phyloP scores from a whole-genome alignment of 2,888 invertebrate genomes.

The Andrena trimmerana region DNA sequence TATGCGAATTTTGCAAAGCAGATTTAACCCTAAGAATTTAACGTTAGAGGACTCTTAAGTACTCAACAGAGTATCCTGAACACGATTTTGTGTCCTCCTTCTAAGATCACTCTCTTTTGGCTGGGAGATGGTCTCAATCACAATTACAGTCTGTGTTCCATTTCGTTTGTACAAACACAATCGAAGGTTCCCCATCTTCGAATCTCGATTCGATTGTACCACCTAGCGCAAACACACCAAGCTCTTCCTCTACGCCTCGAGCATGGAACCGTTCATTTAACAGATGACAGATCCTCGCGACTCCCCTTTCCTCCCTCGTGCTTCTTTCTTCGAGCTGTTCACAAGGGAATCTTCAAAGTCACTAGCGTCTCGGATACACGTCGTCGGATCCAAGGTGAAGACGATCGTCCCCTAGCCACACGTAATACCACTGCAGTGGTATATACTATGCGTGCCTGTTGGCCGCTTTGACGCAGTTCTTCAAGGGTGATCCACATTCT shows the following conservation, averaged over 20 bases:
- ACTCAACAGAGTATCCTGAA: slow-evolving; percentile 27
- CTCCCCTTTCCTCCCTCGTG: neutral
- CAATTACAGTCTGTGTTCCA: slow-evolving; percentile 24
- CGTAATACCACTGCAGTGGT: neutral
- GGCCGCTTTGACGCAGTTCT: slow-evolving; percentile 24
- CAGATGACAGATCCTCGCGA: slow-evolving; percentile 12
- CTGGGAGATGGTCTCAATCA: slow-evolving; percentile 15
- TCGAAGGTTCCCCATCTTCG: neutral
- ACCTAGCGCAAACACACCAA: slow-evolving; percentile 43
- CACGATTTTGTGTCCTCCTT: slow-evolving; percentile 8
- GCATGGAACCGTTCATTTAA: slow-evolving; percentile 12
- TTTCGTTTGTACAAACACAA: neutral
- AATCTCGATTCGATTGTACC: slow-evolving; percentile 23
- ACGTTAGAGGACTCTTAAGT: neutral
- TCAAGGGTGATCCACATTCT: slow-evolving; percentile 14
- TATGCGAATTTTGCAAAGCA: too few relatives aligned
- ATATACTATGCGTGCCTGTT: neutral
- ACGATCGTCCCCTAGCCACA: slow-evolving; percentile 17
- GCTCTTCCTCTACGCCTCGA: neutral
- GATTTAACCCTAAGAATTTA: neutral
- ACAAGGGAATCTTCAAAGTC: too few relatives aligned
- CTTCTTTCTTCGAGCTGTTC: too few relatives aligned
- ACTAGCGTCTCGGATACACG: neutral
- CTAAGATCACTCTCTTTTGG: slow-evolving; percentile 4
- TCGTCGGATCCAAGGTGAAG: neutral